These are phyloP conservation scores for Portunus trituberculatus DNA, from an alignment of 1,140 invertebrate genomes.

Conservation along the genomic window DNA sequence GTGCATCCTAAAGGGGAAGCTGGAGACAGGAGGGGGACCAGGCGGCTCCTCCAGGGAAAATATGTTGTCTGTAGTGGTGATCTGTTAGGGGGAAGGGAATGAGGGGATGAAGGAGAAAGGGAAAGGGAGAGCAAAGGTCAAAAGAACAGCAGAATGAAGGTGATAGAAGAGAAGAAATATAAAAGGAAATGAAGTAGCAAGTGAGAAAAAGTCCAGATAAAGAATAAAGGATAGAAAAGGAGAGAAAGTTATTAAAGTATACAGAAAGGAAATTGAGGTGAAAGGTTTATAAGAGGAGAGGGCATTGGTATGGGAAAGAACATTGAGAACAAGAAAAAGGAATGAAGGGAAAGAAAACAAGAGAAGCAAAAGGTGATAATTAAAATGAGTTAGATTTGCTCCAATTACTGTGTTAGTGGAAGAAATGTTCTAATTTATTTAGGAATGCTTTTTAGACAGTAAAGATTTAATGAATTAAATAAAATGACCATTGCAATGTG, in stretches of 20 bases:
- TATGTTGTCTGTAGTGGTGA: conserved; percentile 57
- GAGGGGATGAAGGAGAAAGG: background rate
- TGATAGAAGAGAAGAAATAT: background rate
- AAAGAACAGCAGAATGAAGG: background rate
- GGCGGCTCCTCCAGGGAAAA: conserved; percentile 29
- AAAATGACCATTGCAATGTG: no score
- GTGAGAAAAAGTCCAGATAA: background rate
- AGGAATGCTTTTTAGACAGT: no score
- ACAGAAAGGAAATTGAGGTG: background rate
- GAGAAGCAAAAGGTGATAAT: background rate
- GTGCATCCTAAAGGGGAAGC: background rate
- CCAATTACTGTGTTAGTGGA: background rate
- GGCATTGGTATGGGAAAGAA: background rate
- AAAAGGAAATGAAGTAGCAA: background rate
- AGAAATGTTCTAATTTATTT: no score
- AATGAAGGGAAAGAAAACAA: background rate
- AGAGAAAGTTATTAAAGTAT: background rate
- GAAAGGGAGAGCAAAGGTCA: background rate
- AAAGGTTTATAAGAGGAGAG: background rate
- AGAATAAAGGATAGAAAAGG: background rate
- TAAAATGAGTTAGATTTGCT: no score
- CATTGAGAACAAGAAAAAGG: background rate
- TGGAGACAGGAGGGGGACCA: background rate
- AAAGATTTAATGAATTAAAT: no score
- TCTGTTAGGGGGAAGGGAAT: conserved; percentile 27